Evolutionary conservation across 2,113 vertebrate genomes (phyloP), one percentile per base, ranked within the genome.

Genomic region (Aspidoscelis tigris): DNA sequence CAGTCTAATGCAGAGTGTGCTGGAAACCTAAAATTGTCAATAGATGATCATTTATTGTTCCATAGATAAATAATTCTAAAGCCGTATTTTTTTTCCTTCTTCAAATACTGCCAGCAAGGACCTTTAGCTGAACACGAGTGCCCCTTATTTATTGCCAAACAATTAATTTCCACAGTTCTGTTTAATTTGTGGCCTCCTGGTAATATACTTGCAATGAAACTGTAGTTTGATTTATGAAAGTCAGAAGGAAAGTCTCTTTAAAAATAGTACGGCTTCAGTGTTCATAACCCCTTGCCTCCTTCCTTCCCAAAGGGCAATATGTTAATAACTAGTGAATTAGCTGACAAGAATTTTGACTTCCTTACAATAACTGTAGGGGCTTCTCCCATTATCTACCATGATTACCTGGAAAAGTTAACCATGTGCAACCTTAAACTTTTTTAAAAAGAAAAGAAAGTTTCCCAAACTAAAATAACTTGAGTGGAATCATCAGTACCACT

Each of bases 211-310:
- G 0, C 88, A 94, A 91, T 90, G 90, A 93, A 94, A 90, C 72
- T 82, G 71, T 61, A 33, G 0, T 0, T 1, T 89, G 91, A 88
- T 93, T 94, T 94, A 91, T 91, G 88, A 73, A 89, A 90, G 85
- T 90, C 84, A 80, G 73, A 90, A 90, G 78, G 81, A 61, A 93
- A 92, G 82, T 86, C 69, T 75, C 71, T 89, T 66, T 72, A 21
- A 89, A 85, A 94, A 86, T 20, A 39, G 50, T 88, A 61, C 58
- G 76, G 0, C 0, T 22, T 84, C 87, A 50, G 61, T 58, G 47
- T 43, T 83, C 74, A n/a, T 78, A 80, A 86, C 66, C 65, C 68
- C 65, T 33, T 9, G 47, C 65, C 77, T 85, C 71, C 21, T 44
- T 22, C 74, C 73, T 1, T 85, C 87, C 84, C 78, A 71, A 68